Percentiles rank a stretch among this genome's conserved stretches.
Evolutionary conservation across 2,888 invertebrate genomes (phyloP).

Genomic region (Heliconius cydno): DNA sequence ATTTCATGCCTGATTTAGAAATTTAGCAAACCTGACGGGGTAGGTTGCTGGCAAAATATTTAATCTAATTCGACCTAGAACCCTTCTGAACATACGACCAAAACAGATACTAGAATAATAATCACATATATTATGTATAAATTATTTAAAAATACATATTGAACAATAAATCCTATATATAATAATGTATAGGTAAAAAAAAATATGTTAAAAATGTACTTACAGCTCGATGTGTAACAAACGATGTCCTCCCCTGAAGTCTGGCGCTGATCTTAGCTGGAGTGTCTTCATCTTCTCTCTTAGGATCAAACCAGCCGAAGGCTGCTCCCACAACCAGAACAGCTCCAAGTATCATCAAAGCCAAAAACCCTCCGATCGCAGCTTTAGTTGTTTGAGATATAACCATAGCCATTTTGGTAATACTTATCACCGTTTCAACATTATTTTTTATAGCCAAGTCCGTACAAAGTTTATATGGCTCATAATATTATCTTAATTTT

Average conservation of each 20-base stretch:
- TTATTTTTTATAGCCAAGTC: conserved; percentile 49
- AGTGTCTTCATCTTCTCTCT: conserved; percentile 76
- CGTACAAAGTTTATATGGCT: background rate
- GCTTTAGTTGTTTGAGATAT: conserved; percentile 80
- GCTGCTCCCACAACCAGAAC: conserved; percentile 77
- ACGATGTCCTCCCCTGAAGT: conserved; percentile 75
- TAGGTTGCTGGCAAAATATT: too few relatives aligned
- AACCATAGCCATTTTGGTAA: conserved; percentile 77
- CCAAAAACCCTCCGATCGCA: conserved; percentile 76
- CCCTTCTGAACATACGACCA: too few relatives aligned
- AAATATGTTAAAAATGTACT: conserved; percentile 53
- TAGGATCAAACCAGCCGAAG: conserved; percentile 78
- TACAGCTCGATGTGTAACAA: conserved; percentile 78
- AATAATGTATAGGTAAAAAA: too few relatives aligned
- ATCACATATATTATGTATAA: too few relatives aligned
- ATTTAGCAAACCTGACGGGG: too few relatives aligned
- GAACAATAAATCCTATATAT: too few relatives aligned
- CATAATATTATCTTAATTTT: conserved; percentile 23
- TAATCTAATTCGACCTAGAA: too few relatives aligned
- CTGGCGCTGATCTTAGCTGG: conserved; percentile 78
- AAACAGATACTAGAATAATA: too few relatives aligned
- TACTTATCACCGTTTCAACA: conserved; percentile 62
- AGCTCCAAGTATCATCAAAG: conserved; percentile 77
- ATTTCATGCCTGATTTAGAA: too few relatives aligned
- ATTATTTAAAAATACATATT: too few relatives aligned